phyloP scores from a whole-genome alignment of 30 jellyfish, hydroid and myxozoan genomes.

The Mastigias papua region DNA sequence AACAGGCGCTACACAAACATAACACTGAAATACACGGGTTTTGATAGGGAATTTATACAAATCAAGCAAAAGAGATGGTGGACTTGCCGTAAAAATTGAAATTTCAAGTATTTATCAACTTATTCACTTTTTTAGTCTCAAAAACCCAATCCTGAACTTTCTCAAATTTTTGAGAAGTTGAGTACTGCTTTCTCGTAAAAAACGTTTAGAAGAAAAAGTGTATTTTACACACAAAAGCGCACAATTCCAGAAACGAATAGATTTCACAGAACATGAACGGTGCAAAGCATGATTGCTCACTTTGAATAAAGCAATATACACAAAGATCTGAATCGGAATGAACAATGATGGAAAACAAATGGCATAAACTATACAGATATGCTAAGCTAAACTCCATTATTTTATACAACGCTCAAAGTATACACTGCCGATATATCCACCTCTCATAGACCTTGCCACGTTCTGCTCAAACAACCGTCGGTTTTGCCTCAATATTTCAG shows the following conservation, averaged over 20 bases:
- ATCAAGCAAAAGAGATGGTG: too few species aligned
- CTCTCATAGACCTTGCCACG: conserved; percentile 97
- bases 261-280: too few species aligned
- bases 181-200: neutral
- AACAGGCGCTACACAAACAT: too few species aligned
- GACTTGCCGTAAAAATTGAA: too few species aligned
- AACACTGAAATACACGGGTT: too few species aligned
- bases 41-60: too few species aligned
- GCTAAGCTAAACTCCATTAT: neutral
- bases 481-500: conserved; percentile 96
- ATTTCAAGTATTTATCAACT: too few species aligned
- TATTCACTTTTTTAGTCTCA: neutral
- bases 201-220: neutral
- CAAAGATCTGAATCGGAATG: conserved; percentile 2
- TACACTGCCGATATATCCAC: conserved; percentile 97
- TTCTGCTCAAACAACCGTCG: conserved; percentile 95
- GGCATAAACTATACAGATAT: conserved; percentile 11
- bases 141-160: neutral
- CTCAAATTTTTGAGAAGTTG: neutral
- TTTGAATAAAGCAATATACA: neutral
- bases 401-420: conserved; percentile 95
- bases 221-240: neutral
- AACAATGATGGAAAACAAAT: neutral
- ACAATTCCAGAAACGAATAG: too few species aligned
- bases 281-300: too few species aligned